Evolutionary conservation across 2,113 vertebrate genomes (phyloP), one percentile per base, ranked within the genome.

Genomic region (Salminus brasiliensis): DNA sequence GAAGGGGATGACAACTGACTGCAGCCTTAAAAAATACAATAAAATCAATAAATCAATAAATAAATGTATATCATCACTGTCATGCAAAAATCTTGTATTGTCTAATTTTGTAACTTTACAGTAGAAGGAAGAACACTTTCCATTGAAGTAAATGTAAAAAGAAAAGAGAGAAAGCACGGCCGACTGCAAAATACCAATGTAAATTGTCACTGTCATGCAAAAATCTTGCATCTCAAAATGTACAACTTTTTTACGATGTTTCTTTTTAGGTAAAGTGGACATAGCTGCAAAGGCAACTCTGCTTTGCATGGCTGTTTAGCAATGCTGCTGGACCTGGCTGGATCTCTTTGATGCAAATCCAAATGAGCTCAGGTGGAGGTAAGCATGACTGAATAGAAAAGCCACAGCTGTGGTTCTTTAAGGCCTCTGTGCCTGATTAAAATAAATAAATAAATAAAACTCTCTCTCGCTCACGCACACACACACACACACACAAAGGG

Each of bases 321-420:
- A 63, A 10, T 66, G 62, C 15, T 65, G 62, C 32, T 65, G 62
- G 62, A 65, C 62, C 21, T 34, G 27, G 60, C 60, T 63, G 60
- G 60, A 63, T 18, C 12, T 39, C 32, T 36, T 21, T 36, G 62
- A 36, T 21, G 32, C n/a, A 18, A 9, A 65, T 18, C 32, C 59
- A 32, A 25, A 63, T 63, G 30, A 62, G 30, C 62, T 65, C 62
- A 65, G 62, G 18, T 36, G 32, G 52, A 55, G 23, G 18, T 55
- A 25, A n/a, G 52, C 52, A 55, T 55, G 52, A 55, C 52, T 21
- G n/a, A 55, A 55, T 55, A 55, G 52, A 23, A 12, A 55, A 55
- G 9, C 1, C 34, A 36, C 62, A 65, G 16, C 29, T 32, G 59
- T 65, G 62, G 30, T 18, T 21, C 62, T 65, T 65, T n/a, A n/a